Base-by-base conservation (phyloP, 2,113 vertebrate species). In the Prolemur simus region DNA sequence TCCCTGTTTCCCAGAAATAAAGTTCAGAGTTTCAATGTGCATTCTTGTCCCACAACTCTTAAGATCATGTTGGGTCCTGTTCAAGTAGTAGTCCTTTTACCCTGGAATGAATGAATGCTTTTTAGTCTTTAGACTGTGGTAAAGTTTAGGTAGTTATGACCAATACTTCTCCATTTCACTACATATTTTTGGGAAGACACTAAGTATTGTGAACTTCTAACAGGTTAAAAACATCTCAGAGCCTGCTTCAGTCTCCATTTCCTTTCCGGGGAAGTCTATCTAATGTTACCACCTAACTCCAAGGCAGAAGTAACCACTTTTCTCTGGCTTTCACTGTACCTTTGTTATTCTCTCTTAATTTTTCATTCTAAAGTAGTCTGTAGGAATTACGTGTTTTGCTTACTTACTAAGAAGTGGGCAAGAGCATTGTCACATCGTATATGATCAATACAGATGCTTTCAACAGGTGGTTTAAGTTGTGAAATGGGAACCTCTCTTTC, bases 281-380 rank as follows among this genome's bases (percentile, higher is more conserved):
- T 93, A 58, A 13, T 76, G 0, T 93, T 66, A 81, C 60, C 42
- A 63, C 37, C 73, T 87, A 66, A 74, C 52, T n/a, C 25, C 39
- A 94, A 84, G 68, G n/a, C 84, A 89, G 52, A 90, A 95, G 25
- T 69, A 78, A 49, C 47, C n/a, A 83, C 58, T 90, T 87, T 82
- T 93, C 60, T 94, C 34, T 92, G 21, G 9, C 66, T 92, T 84
- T 81, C 42, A 81, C 39, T 78, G 76, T 90, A 14, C 56, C 37
- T 91, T 81, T 95, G 34, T 92, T 89, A 23, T 69, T 23, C 47
- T 89, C 32, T 87, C 60, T 39, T 47, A 81, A 1, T 58, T 94
- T 95, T 95, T 94, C 11, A 54, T 73, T 92, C 49, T 95, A 15
- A 17, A 47, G 73, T 47, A 47, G 76, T 47, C 64, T 94, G 56